Base-by-base conservation (phyloP, 2,797 vertebrate genomes). In the Setipinna tenuifilis region DNA sequence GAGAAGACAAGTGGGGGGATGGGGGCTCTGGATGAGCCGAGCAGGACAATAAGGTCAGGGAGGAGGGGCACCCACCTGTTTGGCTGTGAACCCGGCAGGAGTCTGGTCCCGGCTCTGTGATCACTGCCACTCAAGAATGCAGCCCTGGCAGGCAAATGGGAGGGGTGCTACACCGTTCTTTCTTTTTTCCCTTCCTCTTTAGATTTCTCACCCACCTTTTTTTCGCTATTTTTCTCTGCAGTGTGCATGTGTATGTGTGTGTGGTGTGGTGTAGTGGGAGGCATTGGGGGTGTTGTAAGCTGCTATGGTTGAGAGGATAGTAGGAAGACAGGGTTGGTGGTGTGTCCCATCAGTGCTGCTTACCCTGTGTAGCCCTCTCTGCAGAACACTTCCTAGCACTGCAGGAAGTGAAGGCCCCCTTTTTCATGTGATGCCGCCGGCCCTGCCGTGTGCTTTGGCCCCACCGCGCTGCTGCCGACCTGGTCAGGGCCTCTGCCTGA, bases 11-110 rank as follows among this genome's bases (percentile, higher is more conserved):
- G 14, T 46, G 82, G 46, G 23, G 17, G 46, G 4, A 1, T 3
- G n/a, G 58, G 28, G 28, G 9, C 21, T 50, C 6, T 44, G 71
- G 35, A 35, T 71, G 71, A 41, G 35, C 19, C 16, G 65, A 71
- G 35, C 35, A 21, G 71, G 71, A 44, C 44, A 78, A 78, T 7
- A 35, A 78, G 71, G 35, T 19, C 31, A 78, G 71, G 71, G 71
- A 78, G 71, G 71, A 78, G 71, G 71, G 71, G 16, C 16, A 11
- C 31, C 48, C 81, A 86, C 85, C 85, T 86, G 75, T 78, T 84
- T 23, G 48, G 54, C 61, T 78, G 59, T 83, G 58, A 35, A 57
- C 71, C 19, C 71, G 5, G 71, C 71, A 78, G 71, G 62, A 31
- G 41, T 83, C 44, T 83, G 2, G 17, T 19, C 58, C 31, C 21